Conservation (phyloP, 2,113 vertebrate species). For the Phalacrocorax carbo region DNA sequence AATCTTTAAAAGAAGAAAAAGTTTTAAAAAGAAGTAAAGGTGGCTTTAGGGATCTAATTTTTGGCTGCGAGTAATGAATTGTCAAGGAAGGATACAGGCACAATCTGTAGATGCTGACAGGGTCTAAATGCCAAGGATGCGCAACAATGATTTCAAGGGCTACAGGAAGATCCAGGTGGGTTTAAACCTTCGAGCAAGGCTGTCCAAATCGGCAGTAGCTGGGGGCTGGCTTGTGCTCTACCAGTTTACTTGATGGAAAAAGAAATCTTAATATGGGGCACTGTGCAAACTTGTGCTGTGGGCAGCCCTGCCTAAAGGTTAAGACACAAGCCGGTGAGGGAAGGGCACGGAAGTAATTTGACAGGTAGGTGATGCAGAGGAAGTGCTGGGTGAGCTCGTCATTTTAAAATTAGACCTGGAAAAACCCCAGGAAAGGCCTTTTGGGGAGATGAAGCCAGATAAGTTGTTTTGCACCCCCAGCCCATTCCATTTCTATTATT, state of each 20-base stretch:
- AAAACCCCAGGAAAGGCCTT: neutral
- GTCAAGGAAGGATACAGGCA: neutral
- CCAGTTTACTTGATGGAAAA: accelerated
- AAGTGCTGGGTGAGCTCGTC: neutral
- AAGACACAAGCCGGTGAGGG: too few relatives aligned
- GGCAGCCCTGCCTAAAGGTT: neutral
- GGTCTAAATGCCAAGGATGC: neutral
- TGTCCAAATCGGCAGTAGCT: neutral
- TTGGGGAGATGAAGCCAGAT: neutral
- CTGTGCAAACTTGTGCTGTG: neutral
- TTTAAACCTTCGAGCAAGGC: neutral
- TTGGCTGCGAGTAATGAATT: neutral
- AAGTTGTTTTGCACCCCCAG: too few relatives aligned
- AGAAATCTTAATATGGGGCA: neutral
- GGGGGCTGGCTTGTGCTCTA: neutral
- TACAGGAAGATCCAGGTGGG: neutral
- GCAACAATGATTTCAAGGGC: neutral
- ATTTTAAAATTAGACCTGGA: neutral
- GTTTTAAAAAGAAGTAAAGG: neutral
- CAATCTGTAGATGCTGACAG: neutral
- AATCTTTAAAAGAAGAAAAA: neutral
- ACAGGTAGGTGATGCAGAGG: neutral
- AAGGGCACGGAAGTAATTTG: neutral
- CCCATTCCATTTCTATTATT: neutral
- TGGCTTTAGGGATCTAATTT: neutral